Percentiles rank a stretch among this genome's conserved stretches.
Conservation (phyloP, 2,797 vertebrate species). For the Catamblyrhynchus diadema region DNA sequence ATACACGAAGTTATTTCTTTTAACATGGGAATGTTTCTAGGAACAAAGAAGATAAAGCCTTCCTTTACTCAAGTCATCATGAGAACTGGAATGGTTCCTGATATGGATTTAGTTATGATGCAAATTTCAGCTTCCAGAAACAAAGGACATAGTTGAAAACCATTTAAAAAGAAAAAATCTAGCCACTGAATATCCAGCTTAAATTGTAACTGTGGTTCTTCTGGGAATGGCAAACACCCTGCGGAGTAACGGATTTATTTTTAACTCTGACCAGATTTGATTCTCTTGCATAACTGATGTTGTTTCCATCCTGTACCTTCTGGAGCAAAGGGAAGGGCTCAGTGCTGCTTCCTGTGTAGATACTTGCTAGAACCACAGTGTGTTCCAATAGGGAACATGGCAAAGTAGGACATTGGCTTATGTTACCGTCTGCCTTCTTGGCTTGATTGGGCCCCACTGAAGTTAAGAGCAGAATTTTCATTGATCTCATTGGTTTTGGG, state of each 20-base stretch:
- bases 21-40: neutral
- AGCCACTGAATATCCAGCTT: neutral
- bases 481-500: neutral
- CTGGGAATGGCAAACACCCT: neutral
- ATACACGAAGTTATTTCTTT: neutral
- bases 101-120: neutral
- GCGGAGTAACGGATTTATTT: neutral
- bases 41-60: neutral
- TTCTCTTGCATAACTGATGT: conserved; percentile 13
- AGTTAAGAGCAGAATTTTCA: neutral
- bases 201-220: neutral
- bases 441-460: neutral
- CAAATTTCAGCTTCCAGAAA: neutral
- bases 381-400: neutral
- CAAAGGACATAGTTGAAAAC: neutral
- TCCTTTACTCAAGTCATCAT: neutral
- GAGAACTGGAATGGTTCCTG: neutral
- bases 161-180: neutral
- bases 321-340: neutral
- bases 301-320: conserved; percentile 12
- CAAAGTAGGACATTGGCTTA: neutral
- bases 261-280: conserved; percentile 19
- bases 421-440: neutral
- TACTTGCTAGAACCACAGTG: neutral
- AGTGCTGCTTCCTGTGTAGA: neutral